These are phyloP conservation scores for Enoplosus armatus DNA, from an alignment of 2,797 vertebrate species.

Conservation along the genomic window DNA sequence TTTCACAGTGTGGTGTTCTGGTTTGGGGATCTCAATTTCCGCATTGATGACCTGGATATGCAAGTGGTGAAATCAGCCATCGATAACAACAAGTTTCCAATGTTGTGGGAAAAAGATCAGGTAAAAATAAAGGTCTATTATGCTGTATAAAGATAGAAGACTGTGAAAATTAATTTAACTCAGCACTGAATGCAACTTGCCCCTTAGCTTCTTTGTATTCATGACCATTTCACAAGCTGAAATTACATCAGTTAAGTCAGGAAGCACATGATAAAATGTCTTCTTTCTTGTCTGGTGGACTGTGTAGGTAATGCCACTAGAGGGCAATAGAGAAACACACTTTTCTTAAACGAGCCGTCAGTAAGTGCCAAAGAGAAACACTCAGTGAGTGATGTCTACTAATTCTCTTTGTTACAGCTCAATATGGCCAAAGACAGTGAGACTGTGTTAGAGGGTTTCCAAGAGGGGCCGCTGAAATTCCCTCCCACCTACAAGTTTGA, in stretches of 20 bases:
- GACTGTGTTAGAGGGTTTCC: conserved; percentile 94
- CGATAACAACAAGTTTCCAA: conserved; percentile 89
- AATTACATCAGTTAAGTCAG: background rate
- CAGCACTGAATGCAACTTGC: background rate
- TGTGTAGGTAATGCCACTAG: conserved; percentile 59
- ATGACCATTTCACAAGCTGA: background rate
- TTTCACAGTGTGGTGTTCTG: conserved; percentile 93
- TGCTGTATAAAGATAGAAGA: background rate
- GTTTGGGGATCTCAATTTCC: conserved; percentile 98
- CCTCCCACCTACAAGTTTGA: conserved; percentile 98
- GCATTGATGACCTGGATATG: conserved; percentile 94
- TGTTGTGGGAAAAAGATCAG: conserved; percentile 97
- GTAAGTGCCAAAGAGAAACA: background rate
- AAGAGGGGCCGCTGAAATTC: conserved; percentile 95
- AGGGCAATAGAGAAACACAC: conserved; percentile 40
- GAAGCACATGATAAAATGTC: background rate
- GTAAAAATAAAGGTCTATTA: conserved; percentile 72
- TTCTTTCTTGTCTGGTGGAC: background rate
- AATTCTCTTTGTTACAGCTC: conserved; percentile 83
- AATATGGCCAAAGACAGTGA: conserved; percentile 96
- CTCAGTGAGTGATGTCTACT: background rate
- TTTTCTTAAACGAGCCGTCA: background rate
- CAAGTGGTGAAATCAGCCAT: conserved; percentile 95
- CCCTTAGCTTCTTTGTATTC: background rate
- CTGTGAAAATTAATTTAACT: background rate